phyloP scores from a whole-genome alignment of 2,113 vertebrate species.

The Ranitomeya variabilis region DNA sequence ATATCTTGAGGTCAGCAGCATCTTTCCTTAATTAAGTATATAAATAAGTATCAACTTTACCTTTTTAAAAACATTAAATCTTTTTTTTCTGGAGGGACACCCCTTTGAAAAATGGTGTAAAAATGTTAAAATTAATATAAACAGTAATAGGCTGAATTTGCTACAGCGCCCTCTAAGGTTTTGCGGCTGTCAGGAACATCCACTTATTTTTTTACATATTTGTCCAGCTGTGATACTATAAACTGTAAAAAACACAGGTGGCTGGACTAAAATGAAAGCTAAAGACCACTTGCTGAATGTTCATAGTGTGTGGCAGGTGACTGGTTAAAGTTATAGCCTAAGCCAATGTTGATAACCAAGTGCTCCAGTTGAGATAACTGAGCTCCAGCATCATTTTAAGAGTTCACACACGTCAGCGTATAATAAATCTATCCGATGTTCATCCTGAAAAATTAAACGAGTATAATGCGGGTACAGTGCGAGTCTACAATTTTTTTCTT shows the following conservation, averaged over 20 bases:
- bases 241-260: background rate
- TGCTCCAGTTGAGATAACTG: background rate
- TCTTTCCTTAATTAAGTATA: no score
- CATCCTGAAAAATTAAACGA: no score
- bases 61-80: no score
- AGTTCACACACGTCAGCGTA: no score
- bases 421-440: no score
- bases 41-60: no score
- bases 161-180: background rate
- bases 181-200: background rate
- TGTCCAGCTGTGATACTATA: background rate
- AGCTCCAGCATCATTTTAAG: background rate
- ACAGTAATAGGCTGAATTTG: background rate
- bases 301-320: background rate
- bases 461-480: no score
- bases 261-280: background rate
- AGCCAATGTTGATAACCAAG: background rate
- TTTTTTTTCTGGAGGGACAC: no score
- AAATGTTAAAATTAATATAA: background rate
- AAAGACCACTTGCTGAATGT: background rate
- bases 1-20: no score
- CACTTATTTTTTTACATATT: background rate
- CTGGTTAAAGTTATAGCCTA: background rate
- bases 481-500: no score
- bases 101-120: no score